Base-by-base conservation (phyloP, 2,797 vertebrate genomes). In the Hippopotamyrus pictus region DNA sequence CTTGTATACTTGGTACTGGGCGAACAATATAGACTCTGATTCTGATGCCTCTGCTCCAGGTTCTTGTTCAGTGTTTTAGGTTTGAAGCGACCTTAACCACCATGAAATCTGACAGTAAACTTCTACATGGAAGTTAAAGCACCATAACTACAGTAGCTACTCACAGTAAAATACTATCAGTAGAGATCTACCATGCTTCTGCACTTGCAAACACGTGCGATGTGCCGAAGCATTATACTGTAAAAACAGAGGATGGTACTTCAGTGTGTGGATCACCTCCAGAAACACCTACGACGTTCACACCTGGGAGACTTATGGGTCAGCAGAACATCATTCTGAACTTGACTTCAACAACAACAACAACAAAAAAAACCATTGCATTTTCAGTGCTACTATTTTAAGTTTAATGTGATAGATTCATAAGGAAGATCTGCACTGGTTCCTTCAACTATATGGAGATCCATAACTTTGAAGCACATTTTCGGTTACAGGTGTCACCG, bases 251-350 rank as follows among this genome's bases (percentile, higher is more conserved):
- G 41, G 37, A 51, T 5, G 83, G 79, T 89, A 54, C 33, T 25
- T 25, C 48, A 14, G n/a, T 48, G 73, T 3, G 19, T 88, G 53
- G 25, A n/a, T 41, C 37, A 73, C 29, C 19, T 8, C 22, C 29
- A 62, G n/a, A 59, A n/a, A 84, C 54, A n/a, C 5, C 8, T 44
- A 9, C 5, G 6, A 54, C 3, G 50, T 12, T 53, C 50, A 29
- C 50, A 54, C 14, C 51, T 54, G 50, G 50, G 11, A 14, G n/a
- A 9, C 46, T 22, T 53, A 87, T n/a, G 54, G 83, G 93, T 90
- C 90, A 92, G 88, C 88, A 91, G 88, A 90, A 92, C 92, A 90
- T 93, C 91, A 90, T 86, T 90, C 90, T 88, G 44, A 91, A 92
- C 51, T 44, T 90, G 89, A 89, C 86, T 88, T 65, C 65, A 88